Percentiles rank a stretch among this genome's conserved stretches.
Conservation (phyloP, 2,113 vertebrate genomes). For the Edolisoma coerulescens region DNA sequence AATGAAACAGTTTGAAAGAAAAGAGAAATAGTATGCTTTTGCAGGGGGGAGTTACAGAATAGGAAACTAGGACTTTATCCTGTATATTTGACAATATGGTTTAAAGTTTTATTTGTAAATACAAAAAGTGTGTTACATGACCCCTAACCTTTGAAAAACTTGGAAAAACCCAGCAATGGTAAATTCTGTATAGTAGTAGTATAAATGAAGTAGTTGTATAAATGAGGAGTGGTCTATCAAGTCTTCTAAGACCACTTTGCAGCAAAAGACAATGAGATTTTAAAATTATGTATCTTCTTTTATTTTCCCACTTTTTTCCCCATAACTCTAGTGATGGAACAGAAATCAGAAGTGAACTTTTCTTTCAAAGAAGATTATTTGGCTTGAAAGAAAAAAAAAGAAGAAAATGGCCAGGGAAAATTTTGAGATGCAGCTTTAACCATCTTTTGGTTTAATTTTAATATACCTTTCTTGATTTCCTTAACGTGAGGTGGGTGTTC, state of each 20-base stretch:
- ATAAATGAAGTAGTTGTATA: too few relatives aligned
- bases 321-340: neutral
- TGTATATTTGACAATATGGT: neutral
- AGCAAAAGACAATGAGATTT: neutral
- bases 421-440: neutral
- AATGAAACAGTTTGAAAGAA: neutral
- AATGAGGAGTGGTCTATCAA: neutral
- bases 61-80: neutral
- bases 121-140: neutral
- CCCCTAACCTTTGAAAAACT: neutral
- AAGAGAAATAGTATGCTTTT: neutral
- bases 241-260: neutral
- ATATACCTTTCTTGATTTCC: neutral
- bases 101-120: neutral
- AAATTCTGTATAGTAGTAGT: too few relatives aligned
- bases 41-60: neutral
- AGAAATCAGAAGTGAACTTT: neutral
- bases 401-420: neutral
- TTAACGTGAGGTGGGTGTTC: neutral
- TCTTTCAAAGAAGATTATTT: neutral
- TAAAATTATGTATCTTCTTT: neutral
- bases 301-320: fast-evolving
- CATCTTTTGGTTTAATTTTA: neutral
- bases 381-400: neutral
- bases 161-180: neutral